Percentiles rank a stretch among this genome's conserved stretches.
Conservation (phyloP, 2,888 invertebrate species). For the Stratiomys singularior region DNA sequence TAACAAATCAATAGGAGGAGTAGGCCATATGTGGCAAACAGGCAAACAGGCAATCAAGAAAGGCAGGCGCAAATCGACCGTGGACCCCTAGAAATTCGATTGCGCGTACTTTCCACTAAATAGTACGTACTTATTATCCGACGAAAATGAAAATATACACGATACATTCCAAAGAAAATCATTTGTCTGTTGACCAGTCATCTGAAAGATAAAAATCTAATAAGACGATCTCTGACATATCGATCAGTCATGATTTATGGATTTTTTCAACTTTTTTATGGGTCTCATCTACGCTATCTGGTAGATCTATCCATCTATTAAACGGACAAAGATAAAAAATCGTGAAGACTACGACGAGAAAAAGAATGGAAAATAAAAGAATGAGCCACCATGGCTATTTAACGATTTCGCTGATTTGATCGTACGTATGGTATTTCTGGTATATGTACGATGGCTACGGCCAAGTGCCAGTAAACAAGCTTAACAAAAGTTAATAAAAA, state of each 20-base stretch:
- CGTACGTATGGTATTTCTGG: neutral
- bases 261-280: conserved; percentile 10
- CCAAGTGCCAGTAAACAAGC: neutral
- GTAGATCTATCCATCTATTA: conserved; percentile 1
- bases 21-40: neutral
- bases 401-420: conserved; percentile 31
- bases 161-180: conserved; percentile 43
- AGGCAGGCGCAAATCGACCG: no score
- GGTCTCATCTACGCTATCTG: neutral
- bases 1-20: conserved; percentile 28
- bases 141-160: conserved; percentile 32
- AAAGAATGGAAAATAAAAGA: conserved; percentile 3
- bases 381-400: conserved; percentile 24
- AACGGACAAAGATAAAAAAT: no score
- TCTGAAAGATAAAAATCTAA: conserved; percentile 43
- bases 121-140: neutral
- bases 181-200: conserved; percentile 45
- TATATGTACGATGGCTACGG: neutral
- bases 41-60: neutral
- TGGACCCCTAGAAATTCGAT: neutral
- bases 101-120: neutral
- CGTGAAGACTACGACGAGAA: neutral
- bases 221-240: conserved; percentile 45
- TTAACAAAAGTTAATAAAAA: neutral
- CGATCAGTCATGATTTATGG: conserved; percentile 46